These are phyloP conservation scores for Chamaedrilus cognettii DNA, from an alignment of 2,888 invertebrate genomes.

Conservation along the genomic window DNA sequence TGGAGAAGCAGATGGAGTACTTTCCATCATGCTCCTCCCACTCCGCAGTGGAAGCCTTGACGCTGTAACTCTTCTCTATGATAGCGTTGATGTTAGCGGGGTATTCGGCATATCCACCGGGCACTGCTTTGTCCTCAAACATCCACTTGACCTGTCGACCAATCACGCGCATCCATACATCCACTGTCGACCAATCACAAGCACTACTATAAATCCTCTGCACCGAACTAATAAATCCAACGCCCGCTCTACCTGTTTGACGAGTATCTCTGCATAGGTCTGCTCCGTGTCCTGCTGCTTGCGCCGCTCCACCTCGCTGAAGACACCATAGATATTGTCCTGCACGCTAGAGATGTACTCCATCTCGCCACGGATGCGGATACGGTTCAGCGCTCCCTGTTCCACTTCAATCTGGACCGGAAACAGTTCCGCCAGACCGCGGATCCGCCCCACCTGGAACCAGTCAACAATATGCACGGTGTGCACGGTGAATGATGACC, in stretches of 20 bases:
- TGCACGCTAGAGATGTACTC: slow-evolving; percentile 4
- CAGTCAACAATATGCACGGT: too few relatives aligned
- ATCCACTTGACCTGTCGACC: slow-evolving; percentile 18
- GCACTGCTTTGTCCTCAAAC: slow-evolving; percentile 12
- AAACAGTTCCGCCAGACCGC: not conserved
- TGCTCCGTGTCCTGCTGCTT: slow-evolving; percentile 7
- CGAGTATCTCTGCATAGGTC: slow-evolving; percentile 7
- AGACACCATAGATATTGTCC: slow-evolving; percentile 14
- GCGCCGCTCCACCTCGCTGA: slow-evolving; percentile 6
- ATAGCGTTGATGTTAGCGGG: slow-evolving; percentile 21
- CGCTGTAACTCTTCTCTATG: slow-evolving; percentile 22
- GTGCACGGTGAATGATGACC: too few relatives aligned
- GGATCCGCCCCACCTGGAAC: slow-evolving; percentile 6
- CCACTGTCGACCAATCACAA: too few relatives aligned
- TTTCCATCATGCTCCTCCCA: slow-evolving; percentile 19
- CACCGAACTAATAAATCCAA: too few relatives aligned
- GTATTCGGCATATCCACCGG: slow-evolving; percentile 9
- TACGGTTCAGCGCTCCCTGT: slow-evolving; percentile 2
- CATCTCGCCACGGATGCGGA: slow-evolving; percentile 13
- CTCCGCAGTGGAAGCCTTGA: slow-evolving; percentile 10
- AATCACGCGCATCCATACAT: too few relatives aligned
- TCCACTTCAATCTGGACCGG: slow-evolving; percentile 8
- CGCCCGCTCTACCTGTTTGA: too few relatives aligned
- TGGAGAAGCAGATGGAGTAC: slow-evolving; percentile 12
- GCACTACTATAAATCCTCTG: too few relatives aligned